Evolutionary conservation across 2,797 vertebrate genomes (phyloP), one percentile per base, ranked within the genome.

Genomic region (Cheirogaleus major): DNA sequence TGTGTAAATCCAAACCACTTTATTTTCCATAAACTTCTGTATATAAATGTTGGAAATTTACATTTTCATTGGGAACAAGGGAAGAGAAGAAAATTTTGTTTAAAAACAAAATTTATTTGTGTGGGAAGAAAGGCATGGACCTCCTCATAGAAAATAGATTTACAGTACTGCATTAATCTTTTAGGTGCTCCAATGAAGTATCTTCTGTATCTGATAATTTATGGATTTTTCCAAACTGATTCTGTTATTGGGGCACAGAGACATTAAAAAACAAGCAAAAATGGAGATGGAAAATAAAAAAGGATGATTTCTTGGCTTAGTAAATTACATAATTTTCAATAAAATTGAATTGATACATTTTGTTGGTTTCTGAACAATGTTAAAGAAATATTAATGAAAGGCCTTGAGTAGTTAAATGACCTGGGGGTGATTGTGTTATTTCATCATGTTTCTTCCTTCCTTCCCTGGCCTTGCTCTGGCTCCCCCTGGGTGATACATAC

Each of bases 201-300:
- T 91, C 65, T 83, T 95, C n/a, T 63, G n/a, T 50, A 83, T 67
- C 25, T 59, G 52, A 13, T 11, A 55, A 80, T 92, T 52, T 63
- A 15, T 50, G 30, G 3, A 59, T 89, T 95, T 83, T n/a, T 38
- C 35, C 93, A 93, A 92, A 48, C 75, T 80, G 14, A 86, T 91
- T 70, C 27, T 4, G 83, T 79, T 86, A 18, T 48, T 38, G 8
- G 27, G 14, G 17, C 23, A 87, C 9, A 45, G 8, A 2, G 0
- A 1, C 5, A 83, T 94, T 95, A 61, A 76, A 69, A 96, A 69
- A 59, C 12, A 80, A 93, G 25, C 61, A 91, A 79, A 84, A 67
- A 82, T 73, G 76, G 14, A 73, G 7, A 57, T 57, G 17, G 25
- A 84, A 89, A 94, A 67, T 41, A 76, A 89, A 95, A 70, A 83